Base-by-base conservation (phyloP, 2,797 vertebrate genomes). In the Rhadinocentrus ornatus region DNA sequence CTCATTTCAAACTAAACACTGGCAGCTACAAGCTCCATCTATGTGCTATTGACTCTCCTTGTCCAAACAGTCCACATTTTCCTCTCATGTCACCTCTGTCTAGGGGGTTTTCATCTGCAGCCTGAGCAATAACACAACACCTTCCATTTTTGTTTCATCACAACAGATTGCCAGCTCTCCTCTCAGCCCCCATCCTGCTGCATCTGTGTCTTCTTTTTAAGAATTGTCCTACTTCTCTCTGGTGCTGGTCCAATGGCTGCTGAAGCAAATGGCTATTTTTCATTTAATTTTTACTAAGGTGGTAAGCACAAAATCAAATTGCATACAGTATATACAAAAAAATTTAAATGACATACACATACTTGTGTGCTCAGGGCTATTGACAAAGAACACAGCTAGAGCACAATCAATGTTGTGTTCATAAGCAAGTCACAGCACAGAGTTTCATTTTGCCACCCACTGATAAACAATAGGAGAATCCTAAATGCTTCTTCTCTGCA, bases 371-470 rank as follows among this genome's bases (percentile, higher is more conserved):
- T 63, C 56, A 64, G 69, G 76, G 57, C 27, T 48, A 26, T 44
- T 58, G 66, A 52, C 35, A 54, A 52, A 64, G 10, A 61, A 53
- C 26, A 24, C 53, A 60, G 48, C 0, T 1, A 75, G 76, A 44
- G 66, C 58, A 76, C 73, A 86, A 66, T 80, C 80, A 57, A 62
- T 27, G 22, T 6, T 46, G 64, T 66, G 63, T 26, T 83, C 41
- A n/a, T 32, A 70, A 53, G 75, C 83, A 82, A 76, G 86, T 85
- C 82, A 82, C 53, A 31, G 70, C 41, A 29, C 73, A 31, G 71
- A 67, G 80, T 57, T 82, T 83, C 53, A 80, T 82, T 90, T 83
- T 75, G 53, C 82, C 82, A 67, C 86, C 80, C 69, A 72, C 86
- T 68, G 78, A 72, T 54, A 72, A 78, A 84, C 66, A 77, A 85